Percentiles rank a stretch among this genome's conserved stretches.
Conservation (phyloP, 2,888 invertebrate genomes). For the Tupiocoris notatus region DNA sequence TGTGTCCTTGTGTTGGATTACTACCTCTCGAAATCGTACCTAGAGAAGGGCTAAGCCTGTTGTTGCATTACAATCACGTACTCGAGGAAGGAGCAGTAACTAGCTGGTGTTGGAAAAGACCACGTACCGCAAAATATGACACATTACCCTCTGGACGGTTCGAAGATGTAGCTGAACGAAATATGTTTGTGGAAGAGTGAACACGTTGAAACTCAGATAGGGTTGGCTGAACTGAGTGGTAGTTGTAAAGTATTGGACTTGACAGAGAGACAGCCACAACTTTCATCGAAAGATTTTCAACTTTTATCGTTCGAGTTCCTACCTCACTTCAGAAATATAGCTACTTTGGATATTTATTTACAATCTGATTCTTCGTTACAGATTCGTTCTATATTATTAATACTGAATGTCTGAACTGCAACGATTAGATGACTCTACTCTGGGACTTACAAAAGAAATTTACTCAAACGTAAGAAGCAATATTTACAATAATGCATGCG, state of each 20-base stretch:
- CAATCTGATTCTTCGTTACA: too few relatives aligned
- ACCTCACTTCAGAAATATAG: too few relatives aligned
- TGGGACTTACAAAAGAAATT: too few relatives aligned
- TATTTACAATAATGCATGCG: too few relatives aligned
- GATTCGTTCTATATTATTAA: too few relatives aligned
- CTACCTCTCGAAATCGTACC: not conserved
- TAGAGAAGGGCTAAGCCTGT: constrained; percentile 4
- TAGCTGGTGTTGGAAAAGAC: not conserved
- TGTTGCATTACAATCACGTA: constrained; percentile 37
- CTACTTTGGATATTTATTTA: too few relatives aligned
- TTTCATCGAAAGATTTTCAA: too few relatives aligned
- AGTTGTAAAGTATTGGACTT: not conserved
- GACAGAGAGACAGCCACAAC: not conserved
- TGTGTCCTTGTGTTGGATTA: not conserved
- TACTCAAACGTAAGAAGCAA: too few relatives aligned
- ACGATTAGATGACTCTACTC: too few relatives aligned
- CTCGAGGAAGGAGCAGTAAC: not conserved
- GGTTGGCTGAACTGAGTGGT: not conserved
- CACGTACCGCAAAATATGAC: constrained; percentile 40
- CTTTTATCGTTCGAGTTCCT: too few relatives aligned
- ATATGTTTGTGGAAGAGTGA: not conserved
- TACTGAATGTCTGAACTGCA: too few relatives aligned
- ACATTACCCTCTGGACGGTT: constrained; percentile 16
- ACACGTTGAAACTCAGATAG: not conserved
- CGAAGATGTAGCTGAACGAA: not conserved